These are phyloP conservation scores for Ctenodactylus gundi DNA, from an alignment of 2,113 vertebrate species.

Conservation along the genomic window DNA sequence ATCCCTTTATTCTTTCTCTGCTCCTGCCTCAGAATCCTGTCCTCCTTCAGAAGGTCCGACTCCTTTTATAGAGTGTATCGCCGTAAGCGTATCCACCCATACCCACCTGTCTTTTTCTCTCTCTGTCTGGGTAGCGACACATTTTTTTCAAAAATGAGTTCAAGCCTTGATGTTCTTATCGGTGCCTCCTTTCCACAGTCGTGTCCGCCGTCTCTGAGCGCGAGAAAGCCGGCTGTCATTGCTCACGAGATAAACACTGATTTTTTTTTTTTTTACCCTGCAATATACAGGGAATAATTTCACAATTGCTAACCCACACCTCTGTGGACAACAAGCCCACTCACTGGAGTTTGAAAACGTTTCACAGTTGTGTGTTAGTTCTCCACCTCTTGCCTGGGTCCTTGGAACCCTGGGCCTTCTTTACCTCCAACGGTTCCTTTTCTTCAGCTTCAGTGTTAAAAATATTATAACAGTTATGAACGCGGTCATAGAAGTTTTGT, in stretches of 20 bases:
- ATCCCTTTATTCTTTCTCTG: not conserved
- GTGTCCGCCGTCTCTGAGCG: not conserved
- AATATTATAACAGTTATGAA: not conserved
- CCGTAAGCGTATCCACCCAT: too few relatives aligned
- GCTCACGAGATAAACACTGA: not conserved
- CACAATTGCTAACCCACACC: not conserved
- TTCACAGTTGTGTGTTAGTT: too few relatives aligned
- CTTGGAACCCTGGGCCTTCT: too few relatives aligned
- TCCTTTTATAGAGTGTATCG: not conserved
- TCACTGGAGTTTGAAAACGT: not conserved
- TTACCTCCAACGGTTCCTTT: too few relatives aligned
- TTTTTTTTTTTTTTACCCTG: not conserved
- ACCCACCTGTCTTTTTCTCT: not conserved
- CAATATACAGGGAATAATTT: not conserved
- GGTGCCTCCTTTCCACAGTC: not conserved
- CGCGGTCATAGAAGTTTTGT: not conserved
- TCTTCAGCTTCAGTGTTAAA: not conserved
- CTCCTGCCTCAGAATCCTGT: not conserved
- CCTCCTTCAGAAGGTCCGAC: not conserved
- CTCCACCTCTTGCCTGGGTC: too few relatives aligned
- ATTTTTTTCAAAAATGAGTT: not conserved
- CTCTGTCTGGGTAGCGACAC: not conserved
- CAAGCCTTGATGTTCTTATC: too few relatives aligned
- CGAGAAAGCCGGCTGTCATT: not conserved
- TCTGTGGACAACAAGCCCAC: not conserved